These are phyloP conservation scores for Glossophaga mutica DNA, from an alignment of 2,797 vertebrate genomes.

Conservation along the genomic window DNA sequence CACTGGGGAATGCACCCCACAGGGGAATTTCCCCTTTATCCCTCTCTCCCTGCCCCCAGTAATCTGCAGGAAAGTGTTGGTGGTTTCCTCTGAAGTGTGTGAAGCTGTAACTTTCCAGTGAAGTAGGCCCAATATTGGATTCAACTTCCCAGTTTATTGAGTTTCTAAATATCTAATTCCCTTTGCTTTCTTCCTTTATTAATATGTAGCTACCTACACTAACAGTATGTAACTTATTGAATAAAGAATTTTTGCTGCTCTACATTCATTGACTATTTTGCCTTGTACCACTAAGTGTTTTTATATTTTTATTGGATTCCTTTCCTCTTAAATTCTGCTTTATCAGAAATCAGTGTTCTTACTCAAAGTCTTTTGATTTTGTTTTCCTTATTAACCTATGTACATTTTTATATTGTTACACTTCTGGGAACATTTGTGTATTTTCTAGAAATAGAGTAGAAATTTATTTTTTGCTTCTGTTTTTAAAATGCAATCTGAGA, in stretches of 20 bases:
- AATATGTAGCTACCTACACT: no score
- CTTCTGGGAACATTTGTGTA: not conserved
- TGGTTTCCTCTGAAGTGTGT: no score
- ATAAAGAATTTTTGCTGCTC: not conserved
- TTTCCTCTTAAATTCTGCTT: not conserved
- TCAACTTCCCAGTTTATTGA: no score
- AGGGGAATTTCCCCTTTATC: no score
- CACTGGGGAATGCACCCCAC: no score
- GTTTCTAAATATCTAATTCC: no score
- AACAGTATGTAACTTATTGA: not conserved
- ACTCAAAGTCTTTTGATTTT: not conserved
- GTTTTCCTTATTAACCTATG: not conserved
- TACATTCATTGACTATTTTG: not conserved
- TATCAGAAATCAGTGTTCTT: not conserved
- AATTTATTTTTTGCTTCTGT: not conserved
- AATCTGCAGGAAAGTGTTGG: no score
- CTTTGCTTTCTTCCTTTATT: no score
- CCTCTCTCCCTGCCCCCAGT: no score
- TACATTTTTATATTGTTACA: not conserved
- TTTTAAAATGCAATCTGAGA: not conserved
- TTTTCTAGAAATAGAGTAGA: not conserved
- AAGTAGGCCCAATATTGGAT: no score
- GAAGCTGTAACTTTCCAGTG: no score
- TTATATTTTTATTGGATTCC: not conserved
- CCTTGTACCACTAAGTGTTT: not conserved